phyloP scores from a whole-genome alignment of 2,888 invertebrate genomes.

The Romanomermis culicivorax region DNA sequence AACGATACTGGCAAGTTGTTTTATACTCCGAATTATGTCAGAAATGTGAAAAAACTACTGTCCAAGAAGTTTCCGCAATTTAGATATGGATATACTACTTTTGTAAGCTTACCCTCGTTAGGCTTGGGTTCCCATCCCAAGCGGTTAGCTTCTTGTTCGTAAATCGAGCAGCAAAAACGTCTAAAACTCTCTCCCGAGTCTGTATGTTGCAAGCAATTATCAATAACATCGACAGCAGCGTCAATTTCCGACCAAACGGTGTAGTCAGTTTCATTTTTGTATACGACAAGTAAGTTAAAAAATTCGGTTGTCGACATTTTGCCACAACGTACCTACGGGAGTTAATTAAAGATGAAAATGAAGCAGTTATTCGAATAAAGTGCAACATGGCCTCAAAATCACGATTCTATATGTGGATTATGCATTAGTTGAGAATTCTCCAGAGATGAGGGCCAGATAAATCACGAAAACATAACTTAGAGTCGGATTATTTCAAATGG shows the following conservation, averaged over 20 bases:
- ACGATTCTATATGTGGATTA: neutral
- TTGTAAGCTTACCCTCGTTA: constrained; percentile 44
- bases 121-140: constrained; percentile 65
- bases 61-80: no score
- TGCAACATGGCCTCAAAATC: no score
- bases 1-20: no score
- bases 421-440: no score
- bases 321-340: constrained; percentile 43
- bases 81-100: no score
- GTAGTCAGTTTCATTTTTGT: constrained; percentile 62
- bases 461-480: no score
- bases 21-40: no score
- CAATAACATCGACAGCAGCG: constrained; percentile 53
- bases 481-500: no score
- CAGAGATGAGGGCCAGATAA: no score
- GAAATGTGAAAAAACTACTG: no score
- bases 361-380: no score
- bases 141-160: constrained; percentile 46
- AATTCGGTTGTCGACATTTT: constrained; percentile 54
- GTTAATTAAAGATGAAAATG: no score
- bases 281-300: constrained; percentile 60
- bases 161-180: constrained; percentile 50
- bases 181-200: constrained; percentile 50
- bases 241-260: constrained; percentile 74
- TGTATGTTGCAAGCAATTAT: constrained; percentile 54